These are phyloP conservation scores for Bhutanitis thaidina DNA, from an alignment of 2,888 invertebrate species.

Conservation along the genomic window DNA sequence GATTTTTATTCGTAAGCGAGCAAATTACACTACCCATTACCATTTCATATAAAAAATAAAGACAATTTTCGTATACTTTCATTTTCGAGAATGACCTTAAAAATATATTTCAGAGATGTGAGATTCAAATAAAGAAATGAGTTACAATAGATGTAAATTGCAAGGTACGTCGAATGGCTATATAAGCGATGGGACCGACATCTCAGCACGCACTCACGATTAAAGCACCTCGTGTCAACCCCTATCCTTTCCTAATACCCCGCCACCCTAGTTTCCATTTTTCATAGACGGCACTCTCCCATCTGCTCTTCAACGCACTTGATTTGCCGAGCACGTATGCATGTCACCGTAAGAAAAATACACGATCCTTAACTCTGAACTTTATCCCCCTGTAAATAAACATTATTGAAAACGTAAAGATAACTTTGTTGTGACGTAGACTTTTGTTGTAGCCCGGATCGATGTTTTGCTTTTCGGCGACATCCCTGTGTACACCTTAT, in stretches of 20 bases:
- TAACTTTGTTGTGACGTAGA: conserved; percentile 18
- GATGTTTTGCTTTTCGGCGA: conserved; percentile 66
- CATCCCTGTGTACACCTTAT: conserved; percentile 57
- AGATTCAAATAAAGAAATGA: too few relatives aligned
- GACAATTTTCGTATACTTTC: too few relatives aligned
- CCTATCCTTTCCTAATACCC: conserved; percentile 56
- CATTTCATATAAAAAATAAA: too few relatives aligned
- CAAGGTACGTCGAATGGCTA: conserved; percentile 2
- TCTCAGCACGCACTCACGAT: conserved; percentile 56
- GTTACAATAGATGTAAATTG: neutral
- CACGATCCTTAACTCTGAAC: conserved; percentile 40
- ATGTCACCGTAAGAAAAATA: conserved; percentile 30
- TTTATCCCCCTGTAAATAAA: conserved; percentile 39
- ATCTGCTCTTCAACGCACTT: conserved; percentile 74
- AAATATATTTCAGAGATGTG: too few relatives aligned
- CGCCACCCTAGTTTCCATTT: conserved; percentile 74
- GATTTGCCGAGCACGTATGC: conserved; percentile 75
- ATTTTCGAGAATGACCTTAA: too few relatives aligned
- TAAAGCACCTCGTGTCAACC: conserved; percentile 61
- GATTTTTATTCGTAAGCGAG: too few relatives aligned
- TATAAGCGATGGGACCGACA: conserved; percentile 23
- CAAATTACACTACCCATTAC: too few relatives aligned
- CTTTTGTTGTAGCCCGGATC: conserved; percentile 36
- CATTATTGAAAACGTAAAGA: conserved; percentile 21
- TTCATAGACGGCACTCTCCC: conserved; percentile 67